Evolutionary conservation across 1,140 invertebrate genomes (phyloP), one percentile per base, ranked within the genome.

Genomic region (Wiebesia pumilae): DNA sequence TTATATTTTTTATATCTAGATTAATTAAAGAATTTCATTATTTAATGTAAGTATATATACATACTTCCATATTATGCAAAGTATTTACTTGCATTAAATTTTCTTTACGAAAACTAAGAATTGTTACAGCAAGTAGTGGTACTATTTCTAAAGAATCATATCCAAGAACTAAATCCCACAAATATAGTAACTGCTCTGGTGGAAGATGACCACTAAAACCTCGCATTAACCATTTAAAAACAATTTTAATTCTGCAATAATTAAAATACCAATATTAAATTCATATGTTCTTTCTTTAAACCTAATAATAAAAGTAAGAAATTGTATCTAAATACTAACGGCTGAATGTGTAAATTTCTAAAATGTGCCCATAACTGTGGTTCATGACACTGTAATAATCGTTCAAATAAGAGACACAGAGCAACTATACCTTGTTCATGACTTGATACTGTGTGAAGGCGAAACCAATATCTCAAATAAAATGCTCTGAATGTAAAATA

Each of bases 201-300:
- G 97, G 96, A 77, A 99, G 94, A 91, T 98, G 97, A 0, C 98
- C 98, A 89, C 98, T 98, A 91, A 99, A 99, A 3, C 97, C 98
- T 87, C 98, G 95, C 95, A 99, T 98, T 19, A 99, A 92, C 98
- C 98, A 99, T 92, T 98, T 98, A 91, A 99, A 98, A 6, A 98
- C 97, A 33, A 99, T 96, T 90, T 97, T 95, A 51, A 98, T 94
- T n/a, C 97, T 97, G 88, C 62, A 94, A 93, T 83, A 89, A 43
- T n/a, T n/a, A 75, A 89, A 86, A 67, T 14, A 62, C n/a, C 27
- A 35, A 19, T 82, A 83, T 81, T 82, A 21, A 16, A 71, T 43
- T 43, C 4, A 69, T n/a, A 81, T n/a, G n/a, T 43, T 3, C 6
- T 27, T 69, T 67, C 10, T 67, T 67, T 81, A 67, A 80, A 54